These are phyloP conservation scores for Brachyalestes nurse DNA, from an alignment of 2,797 vertebrate species.

Conservation along the genomic window DNA sequence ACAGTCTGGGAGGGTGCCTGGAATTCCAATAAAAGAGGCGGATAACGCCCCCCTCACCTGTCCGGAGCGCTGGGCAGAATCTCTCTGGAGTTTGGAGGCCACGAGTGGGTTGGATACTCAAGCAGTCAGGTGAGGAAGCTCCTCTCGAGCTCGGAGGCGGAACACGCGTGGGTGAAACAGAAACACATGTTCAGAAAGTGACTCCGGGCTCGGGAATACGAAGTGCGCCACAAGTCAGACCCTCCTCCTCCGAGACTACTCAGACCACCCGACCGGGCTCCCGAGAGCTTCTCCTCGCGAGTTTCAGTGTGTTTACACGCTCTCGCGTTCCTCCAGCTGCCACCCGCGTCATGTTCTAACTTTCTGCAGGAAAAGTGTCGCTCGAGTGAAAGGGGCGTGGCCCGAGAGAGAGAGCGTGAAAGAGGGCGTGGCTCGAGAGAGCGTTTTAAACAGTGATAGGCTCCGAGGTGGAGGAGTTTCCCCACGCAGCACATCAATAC, in stretches of 20 bases:
- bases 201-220: neutral
- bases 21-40: neutral
- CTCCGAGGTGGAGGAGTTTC: neutral
- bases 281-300: neutral
- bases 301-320: no score
- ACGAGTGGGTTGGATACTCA: neutral
- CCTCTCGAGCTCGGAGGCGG: neutral
- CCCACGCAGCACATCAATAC: no score
- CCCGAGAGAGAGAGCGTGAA: neutral
- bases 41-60: conserved; percentile 3
- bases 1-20: neutral
- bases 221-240: conserved; percentile 30
- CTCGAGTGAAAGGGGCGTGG: conserved; percentile 42
- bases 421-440: conserved; percentile 42
- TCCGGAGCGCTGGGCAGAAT: neutral
- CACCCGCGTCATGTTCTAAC: neutral
- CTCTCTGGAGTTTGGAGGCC: neutral
- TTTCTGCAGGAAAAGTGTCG: neutral
- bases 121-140: neutral
- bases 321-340: neutral
- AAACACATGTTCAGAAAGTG: neutral
- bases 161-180: neutral
- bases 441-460: neutral
- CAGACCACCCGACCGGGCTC: neutral
- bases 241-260: neutral